Conservation (phyloP, 2,113 vertebrate species). For the Hippoglossus stenolepis region DNA sequence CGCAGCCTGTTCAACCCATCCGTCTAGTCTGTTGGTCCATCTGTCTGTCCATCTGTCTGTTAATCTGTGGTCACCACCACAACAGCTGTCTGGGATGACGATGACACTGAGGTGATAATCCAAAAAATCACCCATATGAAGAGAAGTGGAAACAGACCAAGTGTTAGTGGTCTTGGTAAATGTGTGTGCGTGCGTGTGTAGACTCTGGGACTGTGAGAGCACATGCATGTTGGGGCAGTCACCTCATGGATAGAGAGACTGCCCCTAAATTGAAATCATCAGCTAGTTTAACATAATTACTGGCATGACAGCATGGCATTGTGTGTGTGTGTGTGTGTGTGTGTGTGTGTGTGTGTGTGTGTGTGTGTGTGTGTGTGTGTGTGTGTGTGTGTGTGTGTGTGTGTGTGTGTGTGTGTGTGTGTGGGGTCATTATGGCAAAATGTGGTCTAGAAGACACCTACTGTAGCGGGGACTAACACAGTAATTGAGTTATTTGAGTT, state of each 20-base stretch:
- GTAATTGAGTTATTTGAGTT: not conserved
- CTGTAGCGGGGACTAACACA: not conserved
- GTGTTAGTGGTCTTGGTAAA: constrained; percentile 38
- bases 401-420: not conserved
- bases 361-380: not conserved
- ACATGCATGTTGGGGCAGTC: constrained; percentile 1
- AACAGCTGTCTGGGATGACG: constrained; percentile 56
- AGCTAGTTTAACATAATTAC: not conserved
- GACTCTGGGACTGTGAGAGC: constrained; percentile 8
- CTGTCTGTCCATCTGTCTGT: constrained; percentile 32
- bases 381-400: not conserved
- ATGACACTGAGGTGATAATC: constrained; percentile 59
- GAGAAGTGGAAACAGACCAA: constrained; percentile 41
- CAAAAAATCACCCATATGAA: constrained; percentile 43
- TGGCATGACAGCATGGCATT: not conserved
- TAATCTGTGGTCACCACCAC: constrained; percentile 34
- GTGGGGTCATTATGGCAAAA: not conserved
- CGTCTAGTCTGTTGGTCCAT: constrained; percentile 33
- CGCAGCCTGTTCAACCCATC: constrained; percentile 11
- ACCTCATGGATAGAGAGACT: not conserved
- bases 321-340: not conserved
- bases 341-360: not conserved
- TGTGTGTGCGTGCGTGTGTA: constrained; percentile 12
- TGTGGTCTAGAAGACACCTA: not conserved
- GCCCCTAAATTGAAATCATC: not conserved